A percentile compares a stretch with the other conserved stretches of the same genome.
Conservation (phyloP, 2,113 vertebrate species). For the Dasypus novemcinctus region DNA sequence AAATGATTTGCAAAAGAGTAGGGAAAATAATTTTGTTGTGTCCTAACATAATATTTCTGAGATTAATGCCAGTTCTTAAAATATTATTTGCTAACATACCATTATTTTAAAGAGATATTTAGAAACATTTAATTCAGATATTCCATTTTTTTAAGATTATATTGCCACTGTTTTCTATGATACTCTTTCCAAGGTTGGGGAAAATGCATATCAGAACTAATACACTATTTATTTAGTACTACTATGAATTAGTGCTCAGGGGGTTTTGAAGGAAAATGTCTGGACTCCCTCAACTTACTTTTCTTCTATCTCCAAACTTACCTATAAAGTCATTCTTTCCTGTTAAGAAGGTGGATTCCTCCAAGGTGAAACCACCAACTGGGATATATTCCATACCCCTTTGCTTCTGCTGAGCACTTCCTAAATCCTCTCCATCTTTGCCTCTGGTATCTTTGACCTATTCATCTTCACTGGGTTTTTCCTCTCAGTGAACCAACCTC, state of each 20-base stretch:
- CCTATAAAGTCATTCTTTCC: not conserved
- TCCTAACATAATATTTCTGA: not conserved
- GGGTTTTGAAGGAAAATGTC: not conserved
- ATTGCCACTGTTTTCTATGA: not conserved
- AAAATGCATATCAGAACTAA: not conserved
- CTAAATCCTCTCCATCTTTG: not conserved
- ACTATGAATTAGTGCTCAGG: not conserved
- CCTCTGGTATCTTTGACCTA: not conserved
- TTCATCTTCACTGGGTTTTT: not conserved
- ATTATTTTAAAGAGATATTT: constrained; percentile 20
- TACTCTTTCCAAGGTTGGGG: not conserved
- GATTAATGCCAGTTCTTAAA: not conserved
- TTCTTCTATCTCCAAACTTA: not conserved
- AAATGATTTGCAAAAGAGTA: not conserved
- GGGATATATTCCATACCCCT: not conserved
- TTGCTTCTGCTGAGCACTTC: not conserved
- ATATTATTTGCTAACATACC: not conserved
- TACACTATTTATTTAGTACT: not conserved
- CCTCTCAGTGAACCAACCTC: not conserved
- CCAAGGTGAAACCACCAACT: not conserved
- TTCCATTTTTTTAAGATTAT: not conserved
- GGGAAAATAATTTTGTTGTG: not conserved
- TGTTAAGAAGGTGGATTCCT: not conserved
- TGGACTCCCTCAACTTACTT: not conserved
- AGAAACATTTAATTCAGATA: constrained; percentile 1